Evolutionary conservation across 2,888 invertebrate genomes (phyloP).

Genomic region (Sarcophaga carnaria): DNA sequence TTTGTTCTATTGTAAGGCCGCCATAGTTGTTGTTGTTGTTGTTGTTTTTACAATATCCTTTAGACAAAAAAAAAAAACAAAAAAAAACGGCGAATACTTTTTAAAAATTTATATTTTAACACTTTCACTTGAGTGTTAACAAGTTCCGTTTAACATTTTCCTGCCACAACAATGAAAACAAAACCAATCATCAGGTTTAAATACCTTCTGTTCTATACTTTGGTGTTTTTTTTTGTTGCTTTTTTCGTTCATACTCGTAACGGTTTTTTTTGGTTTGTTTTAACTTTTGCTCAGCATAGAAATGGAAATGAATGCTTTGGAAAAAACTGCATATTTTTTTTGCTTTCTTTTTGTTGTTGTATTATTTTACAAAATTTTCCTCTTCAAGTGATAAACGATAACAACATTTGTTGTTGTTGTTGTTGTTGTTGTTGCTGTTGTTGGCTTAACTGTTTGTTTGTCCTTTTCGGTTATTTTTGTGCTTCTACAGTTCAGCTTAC

Average conservation of each 20-base stretch:
- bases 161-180: constrained; percentile 35
- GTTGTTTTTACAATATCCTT: too few relatives aligned
- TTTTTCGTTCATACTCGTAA: not conserved
- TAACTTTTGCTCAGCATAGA: constrained; percentile 1
- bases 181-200: constrained; percentile 34
- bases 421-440: not conserved
- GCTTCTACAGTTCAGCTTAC: not conserved
- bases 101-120: constrained; percentile 58
- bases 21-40: not conserved
- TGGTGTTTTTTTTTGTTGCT: not conserved
- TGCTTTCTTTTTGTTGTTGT: not conserved
- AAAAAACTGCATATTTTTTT: not conserved
- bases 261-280: constrained; percentile 4
- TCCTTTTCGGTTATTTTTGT: not conserved
- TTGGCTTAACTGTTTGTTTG: not conserved
- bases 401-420: not conserved
- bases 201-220: constrained; percentile 35
- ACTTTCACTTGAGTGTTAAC: constrained; percentile 59
- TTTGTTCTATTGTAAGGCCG: not conserved
- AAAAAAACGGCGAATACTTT: not conserved
- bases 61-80: not conserved
- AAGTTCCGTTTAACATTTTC: constrained; percentile 63
- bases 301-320: not conserved
- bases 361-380: not conserved
- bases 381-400: not conserved